phyloP scores from a whole-genome alignment of 2,888 invertebrate species.

The Epirrita christyi region DNA sequence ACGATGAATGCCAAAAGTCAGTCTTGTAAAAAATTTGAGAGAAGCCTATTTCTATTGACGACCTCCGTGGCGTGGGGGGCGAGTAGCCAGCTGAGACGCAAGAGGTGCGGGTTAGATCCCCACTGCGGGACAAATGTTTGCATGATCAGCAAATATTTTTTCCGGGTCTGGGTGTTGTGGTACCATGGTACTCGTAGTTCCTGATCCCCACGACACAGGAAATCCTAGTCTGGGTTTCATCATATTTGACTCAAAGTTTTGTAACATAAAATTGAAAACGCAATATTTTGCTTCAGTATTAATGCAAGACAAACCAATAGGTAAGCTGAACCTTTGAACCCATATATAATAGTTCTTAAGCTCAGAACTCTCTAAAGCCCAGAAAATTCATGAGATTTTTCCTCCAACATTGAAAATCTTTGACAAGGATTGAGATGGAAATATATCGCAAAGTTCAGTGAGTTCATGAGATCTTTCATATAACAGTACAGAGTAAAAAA shows the following conservation, averaged over 20 bases:
- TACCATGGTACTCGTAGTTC: too few species aligned
- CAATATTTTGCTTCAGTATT: background rate
- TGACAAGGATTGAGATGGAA: slow-evolving; percentile 48
- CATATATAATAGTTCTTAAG: slow-evolving; percentile 32
- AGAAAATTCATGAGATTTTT: slow-evolving; percentile 35
- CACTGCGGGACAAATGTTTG: too few species aligned
- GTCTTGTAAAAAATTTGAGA: background rate
- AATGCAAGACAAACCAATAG: slow-evolving; percentile 6
- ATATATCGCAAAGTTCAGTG: slow-evolving; percentile 46
- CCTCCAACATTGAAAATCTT: slow-evolving; percentile 35
- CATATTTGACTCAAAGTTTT: background rate
- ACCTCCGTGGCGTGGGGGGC: too few species aligned
- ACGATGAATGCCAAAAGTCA: background rate
- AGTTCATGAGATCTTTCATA: slow-evolving; percentile 42
- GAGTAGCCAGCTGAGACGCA: too few species aligned
- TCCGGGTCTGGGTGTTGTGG: too few species aligned
- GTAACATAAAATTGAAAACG: background rate
- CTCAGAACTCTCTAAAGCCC: slow-evolving; percentile 25
- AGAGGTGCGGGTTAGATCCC: too few species aligned
- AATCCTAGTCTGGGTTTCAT: too few species aligned
- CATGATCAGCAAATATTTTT: too few species aligned
- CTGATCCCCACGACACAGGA: too few species aligned
- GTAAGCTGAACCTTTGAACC: slow-evolving; percentile 25
- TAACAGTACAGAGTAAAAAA: slow-evolving; percentile 39
- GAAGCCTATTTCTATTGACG: background rate